phyloP scores from a whole-genome alignment of 1,140 invertebrate genomes.

The Drosophila rufa region DNA sequence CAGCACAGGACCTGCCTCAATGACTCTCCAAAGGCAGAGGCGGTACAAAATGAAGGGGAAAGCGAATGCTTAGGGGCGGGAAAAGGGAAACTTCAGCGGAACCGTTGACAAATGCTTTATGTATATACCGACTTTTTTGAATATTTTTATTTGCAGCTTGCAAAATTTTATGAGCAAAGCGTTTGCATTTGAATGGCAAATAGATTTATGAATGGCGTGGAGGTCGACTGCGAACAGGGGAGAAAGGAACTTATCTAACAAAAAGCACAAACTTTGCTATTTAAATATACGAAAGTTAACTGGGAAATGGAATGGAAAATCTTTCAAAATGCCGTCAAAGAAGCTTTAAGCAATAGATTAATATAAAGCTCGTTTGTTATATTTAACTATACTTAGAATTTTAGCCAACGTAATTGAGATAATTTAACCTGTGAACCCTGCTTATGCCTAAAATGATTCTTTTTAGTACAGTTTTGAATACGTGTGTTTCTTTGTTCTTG shows the following conservation, averaged over 20 bases:
- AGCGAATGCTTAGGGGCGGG: not conserved
- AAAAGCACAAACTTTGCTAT: constrained; percentile 61
- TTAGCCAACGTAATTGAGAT: too few species aligned
- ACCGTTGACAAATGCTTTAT: constrained; percentile 72
- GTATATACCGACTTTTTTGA: constrained; percentile 58
- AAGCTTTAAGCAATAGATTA: not conserved
- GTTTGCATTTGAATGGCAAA: constrained; percentile 73
- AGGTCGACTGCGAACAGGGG: constrained; percentile 18
- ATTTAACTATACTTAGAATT: too few species aligned
- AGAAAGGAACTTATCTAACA: constrained; percentile 18
- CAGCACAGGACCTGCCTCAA: constrained; percentile 64
- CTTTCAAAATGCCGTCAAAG: not conserved
- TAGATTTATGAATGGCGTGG: constrained; percentile 58
- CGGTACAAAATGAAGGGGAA: constrained; percentile 6
- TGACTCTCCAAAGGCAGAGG: constrained; percentile 66
- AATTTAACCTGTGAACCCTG: too few species aligned
- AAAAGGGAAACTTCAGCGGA: constrained; percentile 20
- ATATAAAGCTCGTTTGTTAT: too few species aligned
- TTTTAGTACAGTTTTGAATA: too few species aligned
- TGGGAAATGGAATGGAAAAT: constrained; percentile 23
- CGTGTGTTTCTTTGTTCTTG: too few species aligned
- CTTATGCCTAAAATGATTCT: too few species aligned
- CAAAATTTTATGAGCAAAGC: constrained; percentile 61
- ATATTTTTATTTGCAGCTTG: constrained; percentile 72
- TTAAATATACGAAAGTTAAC: constrained; percentile 38